Evolutionary conservation across 2,888 invertebrate genomes (phyloP).

Genomic region (Tenthredo scrophulariae): DNA sequence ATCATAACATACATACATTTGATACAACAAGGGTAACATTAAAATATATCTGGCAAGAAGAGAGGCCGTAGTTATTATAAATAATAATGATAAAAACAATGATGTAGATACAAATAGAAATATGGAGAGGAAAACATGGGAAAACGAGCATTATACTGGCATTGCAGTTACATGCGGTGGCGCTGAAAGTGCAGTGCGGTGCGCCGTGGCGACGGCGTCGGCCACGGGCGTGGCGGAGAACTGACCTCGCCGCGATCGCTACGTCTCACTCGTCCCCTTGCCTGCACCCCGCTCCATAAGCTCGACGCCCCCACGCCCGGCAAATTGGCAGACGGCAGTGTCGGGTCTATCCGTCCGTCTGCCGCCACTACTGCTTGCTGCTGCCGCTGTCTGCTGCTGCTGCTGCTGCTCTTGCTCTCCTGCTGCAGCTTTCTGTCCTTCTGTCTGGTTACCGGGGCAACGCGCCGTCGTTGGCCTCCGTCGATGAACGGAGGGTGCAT

Average conservation of each 20-base stretch:
- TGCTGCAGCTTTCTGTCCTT: constrained; percentile 43
- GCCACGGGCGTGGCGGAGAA: constrained; percentile 72
- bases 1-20: too few species aligned
- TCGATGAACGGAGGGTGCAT: constrained; percentile 50
- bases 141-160: constrained; percentile 63
- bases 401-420: constrained; percentile 9
- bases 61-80: background rate
- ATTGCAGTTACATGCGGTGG: constrained; percentile 66
- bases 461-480: constrained; percentile 61
- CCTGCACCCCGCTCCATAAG: constrained; percentile 52
- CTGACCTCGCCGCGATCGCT: constrained; percentile 69
- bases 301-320: constrained; percentile 58
- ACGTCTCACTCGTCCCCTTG: constrained; percentile 44
- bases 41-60: too few species aligned
- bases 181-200: constrained; percentile 70
- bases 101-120: background rate
- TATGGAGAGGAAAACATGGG: background rate
- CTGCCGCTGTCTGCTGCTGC: constrained; percentile 28
- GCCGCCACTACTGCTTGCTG: constrained; percentile 56
- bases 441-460: constrained; percentile 75
- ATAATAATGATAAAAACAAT: background rate
- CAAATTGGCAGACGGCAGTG: constrained; percentile 72
- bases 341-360: constrained; percentile 59
- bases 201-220: constrained; percentile 65
- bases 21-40: too few species aligned